These are phyloP conservation scores for Syncerus caffer DNA, from an alignment of 2,797 vertebrate species.

Conservation along the genomic window DNA sequence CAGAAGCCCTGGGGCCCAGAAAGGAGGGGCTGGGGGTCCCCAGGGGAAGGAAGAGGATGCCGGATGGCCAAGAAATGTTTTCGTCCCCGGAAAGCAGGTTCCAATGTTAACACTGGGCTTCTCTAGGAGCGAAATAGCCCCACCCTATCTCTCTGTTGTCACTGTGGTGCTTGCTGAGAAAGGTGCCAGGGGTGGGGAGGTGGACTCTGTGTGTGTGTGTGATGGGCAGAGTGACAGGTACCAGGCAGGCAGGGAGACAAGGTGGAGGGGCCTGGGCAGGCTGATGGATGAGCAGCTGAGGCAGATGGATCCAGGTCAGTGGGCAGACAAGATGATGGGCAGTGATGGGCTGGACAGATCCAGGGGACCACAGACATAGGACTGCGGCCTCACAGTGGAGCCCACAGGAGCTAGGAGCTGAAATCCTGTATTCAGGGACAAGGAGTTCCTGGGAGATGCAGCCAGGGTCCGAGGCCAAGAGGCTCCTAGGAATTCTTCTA, in stretches of 20 bases:
- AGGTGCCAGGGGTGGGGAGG: background rate
- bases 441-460: background rate
- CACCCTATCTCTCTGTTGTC: background rate
- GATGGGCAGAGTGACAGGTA: constrained; percentile 57
- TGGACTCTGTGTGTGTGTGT: background rate
- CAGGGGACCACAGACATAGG: constrained; percentile 15
- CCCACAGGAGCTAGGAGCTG: background rate
- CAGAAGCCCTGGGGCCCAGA: background rate
- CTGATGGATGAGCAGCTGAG: constrained; percentile 58
- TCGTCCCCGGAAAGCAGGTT: background rate
- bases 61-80: background rate
- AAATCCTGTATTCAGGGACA: background rate
- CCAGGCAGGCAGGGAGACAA: constrained; percentile 6
- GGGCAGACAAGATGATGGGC: constrained; percentile 66
- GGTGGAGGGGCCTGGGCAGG: constrained; percentile 42
- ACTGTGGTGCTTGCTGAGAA: background rate
- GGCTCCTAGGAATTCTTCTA: background rate
- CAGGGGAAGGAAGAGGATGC: background rate
- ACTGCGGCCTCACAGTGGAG: background rate
- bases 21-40: background rate
- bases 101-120: background rate
- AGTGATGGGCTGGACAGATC: constrained; percentile 45
- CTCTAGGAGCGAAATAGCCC: background rate
- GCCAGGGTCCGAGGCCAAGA: background rate
- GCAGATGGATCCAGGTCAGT: constrained; percentile 68